Evolutionary conservation across 2,888 invertebrate species (phyloP).

Genomic region (Eugnorisma glareosa): DNA sequence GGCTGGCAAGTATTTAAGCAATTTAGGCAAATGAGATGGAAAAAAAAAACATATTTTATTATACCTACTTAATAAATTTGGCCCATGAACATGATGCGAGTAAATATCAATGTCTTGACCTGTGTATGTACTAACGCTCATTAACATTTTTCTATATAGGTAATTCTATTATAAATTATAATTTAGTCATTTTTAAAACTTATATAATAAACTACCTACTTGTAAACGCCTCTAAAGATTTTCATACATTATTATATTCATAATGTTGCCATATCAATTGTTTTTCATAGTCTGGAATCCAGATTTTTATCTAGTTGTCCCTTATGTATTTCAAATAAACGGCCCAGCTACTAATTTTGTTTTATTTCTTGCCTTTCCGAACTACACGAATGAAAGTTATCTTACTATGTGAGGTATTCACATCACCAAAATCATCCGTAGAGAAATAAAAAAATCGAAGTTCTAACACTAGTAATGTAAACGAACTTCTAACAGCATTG

Average conservation of each 20-base stretch:
- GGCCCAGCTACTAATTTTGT: conserved; percentile 81
- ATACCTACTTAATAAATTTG: conserved; percentile 38
- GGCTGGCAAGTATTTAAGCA: no score
- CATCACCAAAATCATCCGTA: not conserved
- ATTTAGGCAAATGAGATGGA: conserved; percentile 16
- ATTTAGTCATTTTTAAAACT: conserved; percentile 77
- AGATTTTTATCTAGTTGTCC: conserved; percentile 88
- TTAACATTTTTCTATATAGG: conserved; percentile 74
- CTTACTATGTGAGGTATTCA: not conserved
- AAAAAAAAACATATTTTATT: conserved; percentile 49
- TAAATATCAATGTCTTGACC: conserved; percentile 48
- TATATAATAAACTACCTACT: conserved; percentile 72
- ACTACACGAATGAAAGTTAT: not conserved
- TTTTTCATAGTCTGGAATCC: conserved; percentile 87
- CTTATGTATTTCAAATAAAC: conserved; percentile 87
- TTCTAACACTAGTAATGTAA: not conserved
- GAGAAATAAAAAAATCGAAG: not conserved
- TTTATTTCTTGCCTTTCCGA: conserved; percentile 66
- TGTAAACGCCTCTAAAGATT: conserved; percentile 76
- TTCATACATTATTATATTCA: conserved; percentile 81
- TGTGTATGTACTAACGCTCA: conserved; percentile 68
- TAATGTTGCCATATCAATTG: conserved; percentile 88
- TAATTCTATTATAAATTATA: conserved; percentile 73
- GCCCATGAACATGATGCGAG: conserved; percentile 39
- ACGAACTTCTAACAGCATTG: not conserved